Evolutionary conservation across 1,140 invertebrate species (phyloP).

Genomic region (Diachasma alloeum): DNA sequence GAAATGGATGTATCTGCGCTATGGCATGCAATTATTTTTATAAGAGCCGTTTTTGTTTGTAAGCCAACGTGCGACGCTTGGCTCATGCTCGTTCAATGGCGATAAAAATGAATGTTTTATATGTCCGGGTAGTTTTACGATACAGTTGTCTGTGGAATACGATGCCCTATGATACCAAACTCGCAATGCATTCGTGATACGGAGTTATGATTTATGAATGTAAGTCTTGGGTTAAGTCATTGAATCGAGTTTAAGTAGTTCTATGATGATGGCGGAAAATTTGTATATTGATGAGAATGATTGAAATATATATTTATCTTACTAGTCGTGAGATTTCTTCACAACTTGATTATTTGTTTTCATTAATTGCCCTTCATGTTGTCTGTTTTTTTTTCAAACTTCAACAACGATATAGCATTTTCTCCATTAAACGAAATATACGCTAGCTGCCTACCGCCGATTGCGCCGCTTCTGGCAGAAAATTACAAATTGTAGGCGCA

Average conservation of each 20-base stretch:
- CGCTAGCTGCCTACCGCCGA: too few species aligned
- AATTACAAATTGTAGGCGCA: too few species aligned
- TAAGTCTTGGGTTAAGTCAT: constrained; percentile 47
- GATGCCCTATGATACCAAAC: constrained; percentile 45
- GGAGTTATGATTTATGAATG: constrained; percentile 46
- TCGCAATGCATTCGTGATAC: constrained; percentile 61
- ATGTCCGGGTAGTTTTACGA: constrained; percentile 17
- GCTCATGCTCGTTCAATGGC: neutral
- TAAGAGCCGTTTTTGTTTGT: neutral
- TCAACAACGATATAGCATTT: too few species aligned
- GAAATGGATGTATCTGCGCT: neutral
- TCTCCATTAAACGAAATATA: too few species aligned
- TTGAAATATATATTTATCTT: constrained; percentile 55
- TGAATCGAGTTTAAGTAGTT: constrained; percentile 52
- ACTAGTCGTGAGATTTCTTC: constrained; percentile 31
- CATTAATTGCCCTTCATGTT: neutral
- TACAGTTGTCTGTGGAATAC: constrained; percentile 42
- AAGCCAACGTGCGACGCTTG: neutral
- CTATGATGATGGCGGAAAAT: constrained; percentile 53
- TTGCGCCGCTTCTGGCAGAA: too few species aligned
- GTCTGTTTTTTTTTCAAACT: neutral
- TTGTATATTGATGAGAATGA: constrained; percentile 58
- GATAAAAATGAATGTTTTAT: neutral
- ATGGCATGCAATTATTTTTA: constrained; percentile 20
- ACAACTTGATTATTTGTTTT: neutral